A percentile compares a stretch with the other conserved stretches of the same genome.
Evolutionary conservation across 2,797 vertebrate species (phyloP).

Genomic region (Myripristis jacobus): DNA sequence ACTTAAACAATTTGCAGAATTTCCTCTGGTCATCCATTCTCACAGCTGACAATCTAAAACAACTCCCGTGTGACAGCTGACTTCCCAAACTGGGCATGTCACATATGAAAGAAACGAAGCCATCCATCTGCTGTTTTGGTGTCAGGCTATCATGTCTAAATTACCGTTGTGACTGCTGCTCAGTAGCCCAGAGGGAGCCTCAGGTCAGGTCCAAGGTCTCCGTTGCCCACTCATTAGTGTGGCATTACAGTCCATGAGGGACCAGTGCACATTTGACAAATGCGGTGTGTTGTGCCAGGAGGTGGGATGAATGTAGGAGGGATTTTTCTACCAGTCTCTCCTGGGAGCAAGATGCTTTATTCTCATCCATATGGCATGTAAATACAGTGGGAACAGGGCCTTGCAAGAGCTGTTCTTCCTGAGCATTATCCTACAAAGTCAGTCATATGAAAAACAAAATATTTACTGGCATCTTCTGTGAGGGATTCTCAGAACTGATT

Average conservation of each 20-base stretch:
- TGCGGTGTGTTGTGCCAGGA: constrained; percentile 42
- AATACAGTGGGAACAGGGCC: constrained; percentile 46
- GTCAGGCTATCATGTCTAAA: constrained; percentile 32
- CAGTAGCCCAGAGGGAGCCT: constrained; percentile 35
- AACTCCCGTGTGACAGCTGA: neutral
- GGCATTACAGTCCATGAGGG: constrained; percentile 41
- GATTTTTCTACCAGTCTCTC: constrained; percentile 44
- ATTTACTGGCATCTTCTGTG: neutral
- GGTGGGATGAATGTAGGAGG: constrained; percentile 47
- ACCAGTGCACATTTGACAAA: constrained; percentile 54
- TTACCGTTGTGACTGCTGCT: constrained; percentile 16
- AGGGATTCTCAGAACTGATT: neutral
- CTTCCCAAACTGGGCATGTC: constrained; percentile 12
- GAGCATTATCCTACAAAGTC: neutral
- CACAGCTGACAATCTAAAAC: neutral
- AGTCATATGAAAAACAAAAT: neutral
- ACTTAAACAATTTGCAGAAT: neutral
- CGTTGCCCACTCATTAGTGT: constrained; percentile 51
- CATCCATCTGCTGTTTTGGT: constrained; percentile 3
- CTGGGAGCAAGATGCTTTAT: constrained; percentile 45
- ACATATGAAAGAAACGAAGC: constrained; percentile 32
- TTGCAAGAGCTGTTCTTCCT: constrained; percentile 10
- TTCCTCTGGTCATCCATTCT: neutral
- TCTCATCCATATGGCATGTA: constrained; percentile 41
- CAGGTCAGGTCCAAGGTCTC: constrained; percentile 49